phyloP scores from a whole-genome alignment of 2,888 invertebrate species.

The Microplitis deprimator region DNA sequence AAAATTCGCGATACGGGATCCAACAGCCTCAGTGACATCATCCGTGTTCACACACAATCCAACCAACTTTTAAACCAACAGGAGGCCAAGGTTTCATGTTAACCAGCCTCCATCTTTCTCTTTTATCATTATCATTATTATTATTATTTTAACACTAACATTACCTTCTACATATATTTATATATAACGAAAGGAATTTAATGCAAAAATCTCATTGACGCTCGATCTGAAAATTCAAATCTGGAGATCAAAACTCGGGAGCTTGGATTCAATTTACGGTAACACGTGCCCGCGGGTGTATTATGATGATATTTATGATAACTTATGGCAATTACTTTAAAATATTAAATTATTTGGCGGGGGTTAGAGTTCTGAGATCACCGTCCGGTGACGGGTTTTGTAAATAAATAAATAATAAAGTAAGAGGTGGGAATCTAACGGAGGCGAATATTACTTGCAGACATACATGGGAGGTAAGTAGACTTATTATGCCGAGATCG shows the following conservation, averaged over 20 bases:
- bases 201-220: conserved; percentile 15
- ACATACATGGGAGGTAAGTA: neutral
- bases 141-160: neutral
- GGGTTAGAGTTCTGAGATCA: neutral
- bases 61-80: conserved; percentile 64
- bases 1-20: conserved; percentile 72
- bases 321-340: conserved; percentile 60
- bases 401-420: neutral
- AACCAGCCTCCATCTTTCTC: conserved; percentile 55
- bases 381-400: conserved; percentile 11
- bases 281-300: conserved; percentile 60
- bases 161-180: conserved; percentile 10
- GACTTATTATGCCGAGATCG: conserved; percentile 18
- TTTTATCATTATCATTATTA: conserved; percentile 38
- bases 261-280: neutral
- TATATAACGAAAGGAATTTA: neutral
- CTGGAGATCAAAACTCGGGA: neutral
- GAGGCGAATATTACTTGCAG: neutral
- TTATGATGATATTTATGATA: conserved; percentile 65
- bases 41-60: conserved; percentile 68
- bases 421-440: neutral
- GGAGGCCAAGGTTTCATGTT: conserved; percentile 62
- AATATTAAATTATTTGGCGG: conserved; percentile 47
- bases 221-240: neutral
- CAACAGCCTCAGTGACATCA: conserved; percentile 70